Evolutionary conservation across 2,797 vertebrate species (phyloP).

Genomic region (Rhadinocentrus ornatus): DNA sequence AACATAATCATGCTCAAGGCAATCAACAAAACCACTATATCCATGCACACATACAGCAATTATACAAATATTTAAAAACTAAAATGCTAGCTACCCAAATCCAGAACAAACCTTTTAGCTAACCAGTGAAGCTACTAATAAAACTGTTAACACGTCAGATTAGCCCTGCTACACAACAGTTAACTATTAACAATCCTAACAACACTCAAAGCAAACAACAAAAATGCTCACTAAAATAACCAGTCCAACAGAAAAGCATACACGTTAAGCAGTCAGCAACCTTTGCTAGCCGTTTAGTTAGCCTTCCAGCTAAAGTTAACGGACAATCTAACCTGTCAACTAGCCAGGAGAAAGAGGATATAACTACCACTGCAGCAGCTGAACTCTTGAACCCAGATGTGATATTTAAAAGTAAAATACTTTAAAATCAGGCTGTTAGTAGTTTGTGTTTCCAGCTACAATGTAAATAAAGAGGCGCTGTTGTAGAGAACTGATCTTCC

Average conservation of each 20-base stretch:
- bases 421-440: neutral
- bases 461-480: neutral
- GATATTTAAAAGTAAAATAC: neutral
- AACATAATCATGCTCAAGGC: neutral
- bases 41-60: neutral
- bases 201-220: neutral
- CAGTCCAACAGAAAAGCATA: neutral
- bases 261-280: neutral
- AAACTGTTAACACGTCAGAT: neutral
- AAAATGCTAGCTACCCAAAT: neutral
- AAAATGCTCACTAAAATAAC: neutral
- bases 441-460: neutral
- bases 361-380: neutral
- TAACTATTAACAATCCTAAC: neutral
- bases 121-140: neutral
- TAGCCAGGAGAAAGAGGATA: neutral
- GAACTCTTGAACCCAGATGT: neutral
- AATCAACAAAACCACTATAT: neutral
- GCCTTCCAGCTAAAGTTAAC: neutral
- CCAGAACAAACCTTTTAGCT: no score
- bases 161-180: neutral
- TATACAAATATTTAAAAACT: neutral
- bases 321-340: neutral
- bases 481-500: neutral
- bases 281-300: neutral